These are phyloP conservation scores for Hermaeophaga mercurialis DNA, from an alignment of 2,888 invertebrate genomes.

Conservation along the genomic window DNA sequence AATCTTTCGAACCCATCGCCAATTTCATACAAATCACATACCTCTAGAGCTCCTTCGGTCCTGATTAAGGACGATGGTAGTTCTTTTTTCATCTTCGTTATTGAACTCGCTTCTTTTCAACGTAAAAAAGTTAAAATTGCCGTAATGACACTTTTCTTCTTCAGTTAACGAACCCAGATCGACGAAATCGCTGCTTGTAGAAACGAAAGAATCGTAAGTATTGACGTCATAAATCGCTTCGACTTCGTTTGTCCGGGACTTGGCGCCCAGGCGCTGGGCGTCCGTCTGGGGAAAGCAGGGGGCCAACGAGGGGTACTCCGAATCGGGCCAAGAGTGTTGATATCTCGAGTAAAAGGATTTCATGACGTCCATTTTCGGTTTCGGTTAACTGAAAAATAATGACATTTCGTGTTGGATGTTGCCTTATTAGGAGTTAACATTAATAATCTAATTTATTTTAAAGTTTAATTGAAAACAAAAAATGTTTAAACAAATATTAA, in stretches of 20 bases:
- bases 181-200: conserved; percentile 46
- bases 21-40: conserved; percentile 20
- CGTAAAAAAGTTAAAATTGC: conserved; percentile 49
- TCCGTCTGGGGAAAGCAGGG: conserved; percentile 27
- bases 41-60: conserved; percentile 36
- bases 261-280: conserved; percentile 32
- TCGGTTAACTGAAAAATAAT: not conserved
- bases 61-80: conserved; percentile 29
- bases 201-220: conserved; percentile 51
- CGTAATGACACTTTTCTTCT: conserved; percentile 45
- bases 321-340: conserved; percentile 28
- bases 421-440: too few relatives aligned
- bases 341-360: conserved; percentile 46
- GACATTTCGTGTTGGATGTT: too few relatives aligned
- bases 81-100: conserved; percentile 34
- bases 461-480: too few relatives aligned
- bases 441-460: too few relatives aligned
- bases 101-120: conserved; percentile 42
- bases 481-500: too few relatives aligned
- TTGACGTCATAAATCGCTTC: conserved; percentile 47
- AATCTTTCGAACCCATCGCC: too few relatives aligned
- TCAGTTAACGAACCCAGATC: conserved; percentile 46
- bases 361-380: conserved; percentile 46
- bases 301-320: conserved; percentile 25
- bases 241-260: conserved; percentile 3